These are phyloP conservation scores for Yoshiicerus persimilis DNA, from an alignment of 1,140 invertebrate species.

Conservation along the genomic window DNA sequence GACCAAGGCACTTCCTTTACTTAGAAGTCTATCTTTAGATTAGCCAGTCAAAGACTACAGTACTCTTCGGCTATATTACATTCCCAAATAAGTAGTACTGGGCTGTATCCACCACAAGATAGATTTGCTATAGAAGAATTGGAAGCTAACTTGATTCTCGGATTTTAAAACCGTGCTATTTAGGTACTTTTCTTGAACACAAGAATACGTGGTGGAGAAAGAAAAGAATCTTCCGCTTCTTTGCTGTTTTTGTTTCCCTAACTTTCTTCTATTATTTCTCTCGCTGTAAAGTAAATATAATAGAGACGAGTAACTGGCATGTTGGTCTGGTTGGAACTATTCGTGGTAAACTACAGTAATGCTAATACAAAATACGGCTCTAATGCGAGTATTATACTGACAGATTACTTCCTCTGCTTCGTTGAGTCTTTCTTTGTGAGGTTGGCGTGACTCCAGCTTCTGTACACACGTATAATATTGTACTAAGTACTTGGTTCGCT, in stretches of 20 bases:
- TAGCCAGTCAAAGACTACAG: neutral
- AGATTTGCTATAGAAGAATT: neutral
- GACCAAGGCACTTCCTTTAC: neutral
- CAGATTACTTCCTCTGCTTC: neutral
- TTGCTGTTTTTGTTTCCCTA: neutral
- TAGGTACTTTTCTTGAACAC: neutral
- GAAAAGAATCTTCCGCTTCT: neutral
- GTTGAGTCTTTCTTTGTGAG: neutral
- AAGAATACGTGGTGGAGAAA: neutral
- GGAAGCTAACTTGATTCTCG: neutral
- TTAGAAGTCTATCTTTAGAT: neutral
- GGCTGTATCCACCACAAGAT: neutral
- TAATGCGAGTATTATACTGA: neutral
- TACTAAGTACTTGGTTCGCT: neutral
- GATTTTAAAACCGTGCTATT: neutral
- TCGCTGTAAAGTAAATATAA: neutral
- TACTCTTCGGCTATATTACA: too few relatives aligned
- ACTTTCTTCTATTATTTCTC: neutral
- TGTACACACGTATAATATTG: neutral
- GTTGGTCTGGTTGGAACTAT: neutral
- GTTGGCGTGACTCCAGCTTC: neutral
- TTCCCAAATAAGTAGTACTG: too few relatives aligned
- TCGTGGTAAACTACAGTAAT: neutral
- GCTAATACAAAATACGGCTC: neutral
- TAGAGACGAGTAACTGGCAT: neutral